Base-by-base conservation (phyloP, 2,888 invertebrate species). In the Lepidonotus clava region DNA sequence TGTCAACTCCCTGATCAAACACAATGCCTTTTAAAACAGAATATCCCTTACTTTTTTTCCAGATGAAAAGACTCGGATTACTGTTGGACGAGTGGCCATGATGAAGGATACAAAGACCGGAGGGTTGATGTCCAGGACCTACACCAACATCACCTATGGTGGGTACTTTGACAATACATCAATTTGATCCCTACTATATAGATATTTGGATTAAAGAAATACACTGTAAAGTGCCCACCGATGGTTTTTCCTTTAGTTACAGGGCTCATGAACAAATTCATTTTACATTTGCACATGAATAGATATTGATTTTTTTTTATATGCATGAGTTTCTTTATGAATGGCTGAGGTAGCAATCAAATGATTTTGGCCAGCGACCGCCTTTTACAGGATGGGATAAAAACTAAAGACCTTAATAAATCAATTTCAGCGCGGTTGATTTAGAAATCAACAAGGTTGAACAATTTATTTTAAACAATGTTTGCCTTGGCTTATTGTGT, bases 71-170 rank as follows among this genome's bases (percentile, higher is more conserved):
- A 90, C 90, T 32, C 87, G 89, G 67, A 86, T 90, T 36, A 90
- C 89, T 84, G 86, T 92, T 4, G 93, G 93, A 0, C 90, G 90
- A 71, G 91, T 91, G 0, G 89, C 92, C 0, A 86, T 93, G 88
- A 38, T 92, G 56, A 90, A 90, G 14, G 90, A 91, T 83, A 87
- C 89, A 61, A 89, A 90, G 61, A 83, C 87, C 0, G 92, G 91
- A 4, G 92, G 92, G 0, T 88, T 93, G 8, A 91, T 88, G 87
- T 87, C 92, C 1, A 87, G 91, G 34, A 92, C 91, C 1, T 91
- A 90, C 80, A 84, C 92, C 61, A 93, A 93, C 87, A 86, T 90
- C 34, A 92, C 92, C 5, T 77, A 92, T 56, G 90, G 92, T 93
- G 77, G 86, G 90, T 88, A 32, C 6, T 14, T n/a, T 51, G 1